These are phyloP conservation scores for Eupithecia abbreviata DNA, from an alignment of 2,888 invertebrate species.

Conservation along the genomic window DNA sequence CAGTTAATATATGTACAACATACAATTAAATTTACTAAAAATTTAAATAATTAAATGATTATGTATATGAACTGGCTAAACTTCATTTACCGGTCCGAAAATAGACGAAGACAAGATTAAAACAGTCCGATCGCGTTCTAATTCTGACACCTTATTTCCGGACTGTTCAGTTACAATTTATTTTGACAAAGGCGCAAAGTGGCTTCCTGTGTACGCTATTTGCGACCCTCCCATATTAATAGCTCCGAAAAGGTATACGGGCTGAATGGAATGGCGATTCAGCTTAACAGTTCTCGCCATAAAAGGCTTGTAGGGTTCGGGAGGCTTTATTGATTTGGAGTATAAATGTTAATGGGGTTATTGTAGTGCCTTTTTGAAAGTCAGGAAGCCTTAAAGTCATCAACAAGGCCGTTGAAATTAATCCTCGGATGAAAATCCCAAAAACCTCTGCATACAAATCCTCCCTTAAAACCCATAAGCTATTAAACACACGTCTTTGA, in stretches of 20 bases:
- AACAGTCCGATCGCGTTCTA: neutral
- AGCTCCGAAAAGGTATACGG: conserved; percentile 46
- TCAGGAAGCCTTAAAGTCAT: neutral
- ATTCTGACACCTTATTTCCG: conserved; percentile 12
- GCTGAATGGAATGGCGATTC: conserved; percentile 41
- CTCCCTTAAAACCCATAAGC: conserved; percentile 1
- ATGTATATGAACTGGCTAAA: neutral
- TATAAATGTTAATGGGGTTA: neutral
- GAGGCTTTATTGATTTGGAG: neutral
- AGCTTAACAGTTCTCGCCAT: conserved; percentile 39
- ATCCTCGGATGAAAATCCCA: neutral
- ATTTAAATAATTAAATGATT: too few species aligned
- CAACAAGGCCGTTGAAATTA: neutral
- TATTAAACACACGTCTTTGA: neutral
- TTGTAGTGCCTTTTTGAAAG: neutral
- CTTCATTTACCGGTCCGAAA: neutral
- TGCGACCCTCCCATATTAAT: conserved; percentile 45
- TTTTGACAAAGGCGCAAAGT: conserved; percentile 46
- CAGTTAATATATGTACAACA: too few species aligned
- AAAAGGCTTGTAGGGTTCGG: conserved; percentile 14
- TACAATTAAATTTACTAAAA: too few species aligned
- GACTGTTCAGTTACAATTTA: conserved; percentile 33
- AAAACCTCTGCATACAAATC: neutral
- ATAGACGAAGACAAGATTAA: neutral
- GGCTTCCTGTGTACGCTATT: conserved; percentile 47